Conservation (phyloP, 1,140 invertebrate species). For the Macrobrachium nipponense region DNA sequence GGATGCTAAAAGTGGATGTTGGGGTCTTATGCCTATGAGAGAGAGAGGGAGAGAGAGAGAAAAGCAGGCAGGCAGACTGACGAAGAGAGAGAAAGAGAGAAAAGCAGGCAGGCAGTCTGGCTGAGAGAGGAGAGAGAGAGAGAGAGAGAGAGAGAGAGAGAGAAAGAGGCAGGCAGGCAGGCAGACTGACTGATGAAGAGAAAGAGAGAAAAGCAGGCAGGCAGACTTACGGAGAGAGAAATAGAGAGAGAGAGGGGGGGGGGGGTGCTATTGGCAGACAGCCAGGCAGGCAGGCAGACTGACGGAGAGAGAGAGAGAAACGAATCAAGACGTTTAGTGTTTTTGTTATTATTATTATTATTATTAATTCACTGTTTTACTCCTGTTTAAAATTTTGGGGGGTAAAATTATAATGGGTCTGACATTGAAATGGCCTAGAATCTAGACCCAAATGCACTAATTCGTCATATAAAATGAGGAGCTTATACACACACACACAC, state of each 20-base stretch:
- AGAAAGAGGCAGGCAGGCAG: constrained; percentile 18
- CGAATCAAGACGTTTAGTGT: too few relatives aligned
- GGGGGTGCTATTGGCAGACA: neutral
- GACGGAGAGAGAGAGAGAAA: constrained; percentile 14
- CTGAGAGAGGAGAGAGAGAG: too few relatives aligned
- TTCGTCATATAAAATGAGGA: neutral
- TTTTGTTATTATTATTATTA: too few relatives aligned
- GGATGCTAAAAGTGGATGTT: too few relatives aligned
- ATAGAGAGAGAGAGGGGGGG: neutral
- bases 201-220: neutral
- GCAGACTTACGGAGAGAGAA: neutral
- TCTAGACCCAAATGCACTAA: neutral
- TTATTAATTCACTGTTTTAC: neutral
- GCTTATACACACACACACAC: neutral
- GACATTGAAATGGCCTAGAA: too few relatives aligned
- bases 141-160: neutral
- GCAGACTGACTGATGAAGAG: neutral
- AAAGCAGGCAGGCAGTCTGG: too few relatives aligned
- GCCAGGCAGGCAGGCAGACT: neutral
- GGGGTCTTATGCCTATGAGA: too few relatives aligned
- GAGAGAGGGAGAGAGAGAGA: too few relatives aligned
- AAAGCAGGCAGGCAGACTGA: constrained; percentile 7
- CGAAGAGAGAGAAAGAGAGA: too few relatives aligned
- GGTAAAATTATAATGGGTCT: too few relatives aligned
- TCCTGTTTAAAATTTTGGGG: neutral